Evolutionary conservation across 1,140 invertebrate species (phyloP).

Genomic region (Pachypeltis micranthus): DNA sequence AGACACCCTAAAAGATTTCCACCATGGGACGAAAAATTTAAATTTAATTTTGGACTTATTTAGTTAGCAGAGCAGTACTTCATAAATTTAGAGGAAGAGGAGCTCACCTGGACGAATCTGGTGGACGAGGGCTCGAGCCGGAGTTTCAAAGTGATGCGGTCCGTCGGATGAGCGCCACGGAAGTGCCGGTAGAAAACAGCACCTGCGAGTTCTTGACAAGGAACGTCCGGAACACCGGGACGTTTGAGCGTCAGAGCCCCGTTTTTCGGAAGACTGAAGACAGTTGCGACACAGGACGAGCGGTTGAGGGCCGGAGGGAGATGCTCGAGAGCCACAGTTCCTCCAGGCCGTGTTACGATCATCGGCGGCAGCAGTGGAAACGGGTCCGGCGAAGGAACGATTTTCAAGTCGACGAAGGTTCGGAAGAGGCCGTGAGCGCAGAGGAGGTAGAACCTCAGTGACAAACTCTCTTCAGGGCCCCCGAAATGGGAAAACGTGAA

Average conservation of each 20-base stretch:
- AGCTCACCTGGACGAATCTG: not conserved
- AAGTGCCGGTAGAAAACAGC: not conserved
- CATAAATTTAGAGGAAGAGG: too few relatives aligned
- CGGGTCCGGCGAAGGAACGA: not conserved
- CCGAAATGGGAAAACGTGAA: not conserved
- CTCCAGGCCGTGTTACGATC: not conserved
- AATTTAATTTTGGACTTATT: too few relatives aligned
- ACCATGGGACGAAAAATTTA: too few relatives aligned
- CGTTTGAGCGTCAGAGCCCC: not conserved
- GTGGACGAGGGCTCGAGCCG: not conserved
- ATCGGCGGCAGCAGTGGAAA: not conserved
- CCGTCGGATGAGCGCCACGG: not conserved
- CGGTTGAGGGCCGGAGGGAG: not conserved
- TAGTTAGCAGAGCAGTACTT: too few relatives aligned
- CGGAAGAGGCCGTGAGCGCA: not conserved
- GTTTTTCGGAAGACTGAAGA: not conserved
- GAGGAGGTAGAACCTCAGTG: not conserved
- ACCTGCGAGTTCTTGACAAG: not conserved
- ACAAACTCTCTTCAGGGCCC: not conserved
- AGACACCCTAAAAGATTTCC: too few relatives aligned
- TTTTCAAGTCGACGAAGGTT: not conserved
- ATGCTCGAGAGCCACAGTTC: not conserved
- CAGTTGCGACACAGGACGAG: not conserved
- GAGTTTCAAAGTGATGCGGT: not conserved
- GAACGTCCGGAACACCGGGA: not conserved